Conservation (phyloP, 2,888 invertebrate species). For the Meteorus cinctellus region DNA sequence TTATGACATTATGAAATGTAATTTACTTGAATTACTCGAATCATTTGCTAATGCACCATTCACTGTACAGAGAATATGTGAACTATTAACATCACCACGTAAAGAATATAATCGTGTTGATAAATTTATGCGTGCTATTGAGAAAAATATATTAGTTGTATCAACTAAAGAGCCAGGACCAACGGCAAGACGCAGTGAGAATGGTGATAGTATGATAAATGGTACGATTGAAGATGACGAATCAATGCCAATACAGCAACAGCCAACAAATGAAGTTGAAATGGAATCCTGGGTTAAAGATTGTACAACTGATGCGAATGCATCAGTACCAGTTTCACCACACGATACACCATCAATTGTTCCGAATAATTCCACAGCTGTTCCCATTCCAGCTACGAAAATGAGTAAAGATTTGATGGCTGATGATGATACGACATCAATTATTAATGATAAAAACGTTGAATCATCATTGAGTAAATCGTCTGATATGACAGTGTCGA, state of each 20-base stretch:
- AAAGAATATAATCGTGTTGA: conserved; percentile 97
- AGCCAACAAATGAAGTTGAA: conserved; percentile 63
- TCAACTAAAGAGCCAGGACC: conserved; percentile 75
- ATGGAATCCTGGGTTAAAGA: conserved; percentile 71
- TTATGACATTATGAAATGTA: conserved; percentile 90
- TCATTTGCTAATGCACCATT: conserved; percentile 93
- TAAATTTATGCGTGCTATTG: conserved; percentile 97
- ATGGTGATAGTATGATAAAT: conserved; percentile 71
- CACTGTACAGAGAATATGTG: conserved; percentile 96
- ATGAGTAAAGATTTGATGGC: conserved; percentile 16
- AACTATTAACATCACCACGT: conserved; percentile 90
- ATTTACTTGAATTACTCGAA: conserved; percentile 86
- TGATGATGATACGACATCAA: background rate
- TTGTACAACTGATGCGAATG: conserved; percentile 60
- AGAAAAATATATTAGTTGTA: conserved; percentile 94
- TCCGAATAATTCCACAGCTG: conserved; percentile 75
- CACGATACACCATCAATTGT: conserved; percentile 73
- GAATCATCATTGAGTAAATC: background rate
- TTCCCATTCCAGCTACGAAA: conserved; percentile 13
- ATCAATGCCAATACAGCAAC: conserved; percentile 41
- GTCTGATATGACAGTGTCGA: conserved; percentile 23
- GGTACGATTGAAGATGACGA: conserved; percentile 68
- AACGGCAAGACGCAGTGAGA: conserved; percentile 67
- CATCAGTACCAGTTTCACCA: conserved; percentile 48
- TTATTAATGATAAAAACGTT: background rate